phyloP scores from a whole-genome alignment of 1,140 invertebrate species.

The Matsumurasca onukii region DNA sequence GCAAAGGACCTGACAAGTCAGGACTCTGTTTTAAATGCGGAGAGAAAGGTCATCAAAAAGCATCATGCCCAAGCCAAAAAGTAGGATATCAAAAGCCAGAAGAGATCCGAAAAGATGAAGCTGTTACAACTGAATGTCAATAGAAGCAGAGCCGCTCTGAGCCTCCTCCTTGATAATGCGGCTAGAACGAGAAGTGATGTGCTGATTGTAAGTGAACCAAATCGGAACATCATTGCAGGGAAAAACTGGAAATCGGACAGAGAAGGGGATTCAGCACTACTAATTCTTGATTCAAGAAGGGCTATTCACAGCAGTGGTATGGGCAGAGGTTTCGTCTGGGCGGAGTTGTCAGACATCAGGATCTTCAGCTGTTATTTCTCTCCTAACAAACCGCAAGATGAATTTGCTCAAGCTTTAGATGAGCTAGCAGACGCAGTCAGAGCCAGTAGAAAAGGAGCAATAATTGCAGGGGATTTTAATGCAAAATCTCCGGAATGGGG shows the following conservation, averaged over 20 bases:
- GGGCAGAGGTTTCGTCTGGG: neutral
- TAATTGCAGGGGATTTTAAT: neutral
- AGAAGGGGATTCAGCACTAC: neutral
- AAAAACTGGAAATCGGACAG: neutral
- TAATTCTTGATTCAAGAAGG: neutral
- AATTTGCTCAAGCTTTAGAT: neutral
- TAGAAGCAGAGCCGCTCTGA: neutral
- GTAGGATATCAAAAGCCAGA: neutral
- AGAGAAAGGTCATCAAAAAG: neutral
- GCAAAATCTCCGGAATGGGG: neutral
- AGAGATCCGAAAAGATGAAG: neutral
- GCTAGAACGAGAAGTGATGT: neutral
- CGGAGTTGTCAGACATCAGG: neutral
- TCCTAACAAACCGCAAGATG: neutral
- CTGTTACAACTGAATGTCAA: neutral
- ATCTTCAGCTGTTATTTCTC: neutral
- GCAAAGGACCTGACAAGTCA: neutral
- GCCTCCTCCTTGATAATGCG: neutral
- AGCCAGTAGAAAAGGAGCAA: neutral
- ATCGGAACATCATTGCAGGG: neutral
- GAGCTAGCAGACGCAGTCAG: neutral
- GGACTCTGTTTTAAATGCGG: neutral
- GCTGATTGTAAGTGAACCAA: neutral
- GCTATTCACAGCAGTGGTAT: neutral
- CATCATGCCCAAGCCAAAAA: neutral